Evolutionary conservation across 1,140 invertebrate genomes (phyloP).

Genomic region (Aphaenogaster ashmeadi): DNA sequence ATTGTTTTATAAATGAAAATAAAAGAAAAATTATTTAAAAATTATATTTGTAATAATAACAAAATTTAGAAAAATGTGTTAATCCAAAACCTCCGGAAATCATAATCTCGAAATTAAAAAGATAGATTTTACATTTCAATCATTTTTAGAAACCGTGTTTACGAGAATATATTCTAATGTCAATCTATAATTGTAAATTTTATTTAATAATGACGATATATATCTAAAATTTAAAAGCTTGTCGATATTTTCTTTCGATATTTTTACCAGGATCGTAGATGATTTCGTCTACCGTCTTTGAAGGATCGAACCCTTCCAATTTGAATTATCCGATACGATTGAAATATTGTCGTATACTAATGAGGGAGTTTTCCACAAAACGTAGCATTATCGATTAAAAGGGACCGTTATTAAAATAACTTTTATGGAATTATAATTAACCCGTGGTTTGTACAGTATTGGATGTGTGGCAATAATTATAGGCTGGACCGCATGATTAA

Average conservation of each 20-base stretch:
- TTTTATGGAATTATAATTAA: conserved; percentile 70
- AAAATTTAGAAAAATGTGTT: background rate
- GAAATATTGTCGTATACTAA: conserved; percentile 32
- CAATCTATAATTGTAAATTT: background rate
- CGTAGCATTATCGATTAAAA: conserved; percentile 41
- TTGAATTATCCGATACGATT: conserved; percentile 22
- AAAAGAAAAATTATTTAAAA: background rate
- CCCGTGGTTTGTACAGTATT: conserved; percentile 17
- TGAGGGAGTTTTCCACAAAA: conserved; percentile 40
- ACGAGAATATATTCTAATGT: background rate
- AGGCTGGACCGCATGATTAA: conserved; percentile 71
- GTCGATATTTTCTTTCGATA: background rate
- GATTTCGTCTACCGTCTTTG: background rate
- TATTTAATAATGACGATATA: background rate
- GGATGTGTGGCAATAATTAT: conserved; percentile 67
- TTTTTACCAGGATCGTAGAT: conserved; percentile 5
- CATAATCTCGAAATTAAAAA: background rate
- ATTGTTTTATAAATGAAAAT: background rate
- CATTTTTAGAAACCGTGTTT: background rate
- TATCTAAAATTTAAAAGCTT: background rate
- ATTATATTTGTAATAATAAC: background rate
- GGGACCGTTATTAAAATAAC: conserved; percentile 44
- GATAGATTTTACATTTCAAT: background rate
- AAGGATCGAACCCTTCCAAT: background rate
- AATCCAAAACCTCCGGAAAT: background rate